Conservation (phyloP, 2,113 vertebrate species). For the Phodopus roborovskii region DNA sequence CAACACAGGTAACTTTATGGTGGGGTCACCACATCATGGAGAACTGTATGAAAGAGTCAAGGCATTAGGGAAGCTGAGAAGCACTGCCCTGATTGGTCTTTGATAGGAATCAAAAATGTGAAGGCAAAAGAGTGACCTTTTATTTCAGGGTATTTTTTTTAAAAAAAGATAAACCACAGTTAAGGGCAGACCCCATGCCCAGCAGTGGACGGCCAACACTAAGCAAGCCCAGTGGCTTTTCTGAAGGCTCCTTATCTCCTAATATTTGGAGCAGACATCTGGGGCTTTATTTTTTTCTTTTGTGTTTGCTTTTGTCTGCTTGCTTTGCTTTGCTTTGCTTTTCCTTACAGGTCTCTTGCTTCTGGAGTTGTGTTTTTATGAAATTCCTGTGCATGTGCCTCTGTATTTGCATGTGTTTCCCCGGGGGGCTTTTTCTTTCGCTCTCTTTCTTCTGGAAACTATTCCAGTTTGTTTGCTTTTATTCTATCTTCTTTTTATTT, state of each 20-base stretch:
- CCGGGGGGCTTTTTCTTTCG: too few species aligned
- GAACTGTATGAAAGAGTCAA: not conserved
- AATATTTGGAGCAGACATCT: not conserved
- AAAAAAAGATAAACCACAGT: not conserved
- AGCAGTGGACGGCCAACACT: not conserved
- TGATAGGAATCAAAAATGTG: slow-evolving; percentile 72
- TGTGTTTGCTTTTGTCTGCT: not conserved
- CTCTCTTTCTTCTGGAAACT: not conserved
- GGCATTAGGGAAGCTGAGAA: not conserved
- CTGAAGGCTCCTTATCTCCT: not conserved
- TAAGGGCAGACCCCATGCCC: not conserved
- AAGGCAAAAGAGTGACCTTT: slow-evolving; percentile 76
- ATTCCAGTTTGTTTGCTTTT: not conserved
- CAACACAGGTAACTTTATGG: not conserved
- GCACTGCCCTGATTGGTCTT: slow-evolving; percentile 65
- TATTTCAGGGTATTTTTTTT: slow-evolving; percentile 14
- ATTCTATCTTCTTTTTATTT: not conserved
- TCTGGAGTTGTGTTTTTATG: not conserved
- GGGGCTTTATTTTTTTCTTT: not conserved
- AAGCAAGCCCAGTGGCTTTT: not conserved
- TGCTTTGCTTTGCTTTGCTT: not conserved
- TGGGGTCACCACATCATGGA: not conserved
- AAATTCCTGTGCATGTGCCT: not conserved
- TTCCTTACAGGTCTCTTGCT: not conserved
- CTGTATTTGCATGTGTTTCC: too few species aligned